These are phyloP conservation scores for Amblyraja radiata DNA, from an alignment of 2,797 vertebrate genomes.

Conservation along the genomic window DNA sequence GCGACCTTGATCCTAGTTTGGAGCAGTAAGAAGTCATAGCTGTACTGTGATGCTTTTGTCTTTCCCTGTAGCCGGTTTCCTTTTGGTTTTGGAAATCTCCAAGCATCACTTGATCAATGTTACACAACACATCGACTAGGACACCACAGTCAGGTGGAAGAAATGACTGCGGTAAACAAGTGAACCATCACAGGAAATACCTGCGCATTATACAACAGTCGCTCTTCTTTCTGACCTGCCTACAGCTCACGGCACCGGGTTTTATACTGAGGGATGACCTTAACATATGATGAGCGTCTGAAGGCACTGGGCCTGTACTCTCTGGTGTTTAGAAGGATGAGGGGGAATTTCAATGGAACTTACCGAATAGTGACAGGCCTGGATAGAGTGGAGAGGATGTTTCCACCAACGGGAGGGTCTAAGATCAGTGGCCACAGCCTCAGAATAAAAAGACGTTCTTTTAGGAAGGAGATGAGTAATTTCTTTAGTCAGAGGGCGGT, in stretches of 20 bases:
- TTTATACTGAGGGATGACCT: background rate
- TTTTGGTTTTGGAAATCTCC: background rate
- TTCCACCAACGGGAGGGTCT: too few species aligned
- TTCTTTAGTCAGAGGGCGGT: too few species aligned
- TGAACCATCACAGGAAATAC: slow-evolving; percentile 1
- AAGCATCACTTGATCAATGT: background rate
- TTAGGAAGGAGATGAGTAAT: too few species aligned
- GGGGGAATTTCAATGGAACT: too few species aligned
- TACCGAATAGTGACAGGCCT: too few species aligned
- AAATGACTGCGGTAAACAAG: background rate
- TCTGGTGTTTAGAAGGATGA: too few species aligned
- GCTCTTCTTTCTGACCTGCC: background rate
- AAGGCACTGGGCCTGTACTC: too few species aligned
- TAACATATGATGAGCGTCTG: background rate
- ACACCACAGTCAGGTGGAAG: background rate
- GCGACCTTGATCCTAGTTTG: background rate
- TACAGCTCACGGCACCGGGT: background rate
- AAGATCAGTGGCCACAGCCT: too few species aligned
- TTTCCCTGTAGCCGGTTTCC: background rate
- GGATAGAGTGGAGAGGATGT: too few species aligned
- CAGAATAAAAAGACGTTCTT: too few species aligned
- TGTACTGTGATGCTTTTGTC: background rate
- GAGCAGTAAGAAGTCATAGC: background rate
- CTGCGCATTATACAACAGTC: background rate
- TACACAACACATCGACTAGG: background rate